Evolutionary conservation across 2,113 vertebrate species (phyloP).

Genomic region (Anseranas semipalmata): DNA sequence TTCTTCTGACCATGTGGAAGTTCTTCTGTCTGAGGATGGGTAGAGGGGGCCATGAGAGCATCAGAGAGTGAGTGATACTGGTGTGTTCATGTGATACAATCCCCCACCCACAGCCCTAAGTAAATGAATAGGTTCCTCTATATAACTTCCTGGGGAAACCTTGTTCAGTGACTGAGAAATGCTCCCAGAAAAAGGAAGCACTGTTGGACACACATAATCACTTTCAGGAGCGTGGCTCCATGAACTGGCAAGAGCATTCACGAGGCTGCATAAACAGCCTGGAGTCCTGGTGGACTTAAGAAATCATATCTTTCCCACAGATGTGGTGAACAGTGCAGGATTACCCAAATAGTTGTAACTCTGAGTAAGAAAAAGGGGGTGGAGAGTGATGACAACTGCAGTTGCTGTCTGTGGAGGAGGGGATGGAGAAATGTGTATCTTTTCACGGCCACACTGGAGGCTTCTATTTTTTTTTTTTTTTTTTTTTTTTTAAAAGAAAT

Average conservation of each 20-base stretch:
- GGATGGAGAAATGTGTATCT: background rate
- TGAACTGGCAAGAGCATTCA: background rate
- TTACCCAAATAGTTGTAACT: background rate
- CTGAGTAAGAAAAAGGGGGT: rapidly evolving
- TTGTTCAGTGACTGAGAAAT: background rate
- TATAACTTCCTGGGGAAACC: background rate
- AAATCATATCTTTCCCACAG: background rate
- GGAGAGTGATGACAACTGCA: background rate
- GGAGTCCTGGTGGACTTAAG: background rate
- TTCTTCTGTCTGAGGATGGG: background rate
- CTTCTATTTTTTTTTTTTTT: background rate
- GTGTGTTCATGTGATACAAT: background rate
- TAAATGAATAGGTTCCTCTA: slow-evolving; percentile 6
- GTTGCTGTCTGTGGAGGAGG: background rate
- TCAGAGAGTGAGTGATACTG: background rate
- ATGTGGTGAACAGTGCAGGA: background rate
- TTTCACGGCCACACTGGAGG: background rate
- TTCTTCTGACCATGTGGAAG: background rate
- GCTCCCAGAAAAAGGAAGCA: background rate
- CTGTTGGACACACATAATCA: background rate
- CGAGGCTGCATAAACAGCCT: rapidly evolving
- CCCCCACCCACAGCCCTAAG: background rate
- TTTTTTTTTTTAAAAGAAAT: too few species aligned
- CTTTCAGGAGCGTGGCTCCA: background rate
- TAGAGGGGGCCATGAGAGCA: background rate